Percentiles rank a stretch among this genome's conserved stretches.
Conservation (phyloP, 1,140 invertebrate species). For the Eumeta japonica region DNA sequence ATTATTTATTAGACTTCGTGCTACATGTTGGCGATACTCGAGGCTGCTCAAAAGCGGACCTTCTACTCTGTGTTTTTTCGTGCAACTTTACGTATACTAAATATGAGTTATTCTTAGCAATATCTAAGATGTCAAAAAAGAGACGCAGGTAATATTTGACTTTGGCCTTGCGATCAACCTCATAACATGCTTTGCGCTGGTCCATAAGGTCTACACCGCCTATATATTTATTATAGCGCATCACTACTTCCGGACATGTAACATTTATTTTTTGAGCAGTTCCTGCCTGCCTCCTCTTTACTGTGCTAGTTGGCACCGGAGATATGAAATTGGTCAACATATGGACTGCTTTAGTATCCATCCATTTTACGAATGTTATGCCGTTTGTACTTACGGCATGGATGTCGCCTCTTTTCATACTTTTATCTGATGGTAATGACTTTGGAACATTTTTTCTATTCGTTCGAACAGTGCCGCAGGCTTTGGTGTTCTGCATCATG, state of each 20-base stretch:
- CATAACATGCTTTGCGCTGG: slow-evolving; percentile 16
- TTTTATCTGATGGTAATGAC: slow-evolving; percentile 21
- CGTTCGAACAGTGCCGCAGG: too few species aligned
- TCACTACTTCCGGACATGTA: slow-evolving; percentile 18
- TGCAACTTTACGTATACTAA: slow-evolving; percentile 13
- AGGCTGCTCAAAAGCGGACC: too few species aligned
- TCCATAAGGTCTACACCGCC: slow-evolving; percentile 19
- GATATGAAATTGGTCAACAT: slow-evolving; percentile 25
- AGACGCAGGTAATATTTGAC: too few species aligned
- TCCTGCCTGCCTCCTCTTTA: slow-evolving; percentile 23
- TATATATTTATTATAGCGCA: slow-evolving; percentile 20
- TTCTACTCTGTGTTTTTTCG: background rate
- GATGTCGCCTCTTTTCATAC: too few species aligned
- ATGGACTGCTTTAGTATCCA: slow-evolving; percentile 24
- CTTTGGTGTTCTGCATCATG: too few species aligned
- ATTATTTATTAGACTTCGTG: slow-evolving; percentile 20
- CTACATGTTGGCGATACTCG: slow-evolving; percentile 18
- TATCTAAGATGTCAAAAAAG: too few species aligned
- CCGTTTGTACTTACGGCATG: slow-evolving; percentile 13
- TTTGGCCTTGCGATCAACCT: slow-evolving; percentile 19
- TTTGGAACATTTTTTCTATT: slow-evolving; percentile 19
- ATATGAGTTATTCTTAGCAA: slow-evolving; percentile 18
- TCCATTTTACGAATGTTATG: slow-evolving; percentile 18
- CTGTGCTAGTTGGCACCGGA: slow-evolving; percentile 15
- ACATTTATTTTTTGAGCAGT: too few species aligned